Base-by-base conservation (phyloP, 2,113 vertebrate species). In the Cavia aperea region DNA sequence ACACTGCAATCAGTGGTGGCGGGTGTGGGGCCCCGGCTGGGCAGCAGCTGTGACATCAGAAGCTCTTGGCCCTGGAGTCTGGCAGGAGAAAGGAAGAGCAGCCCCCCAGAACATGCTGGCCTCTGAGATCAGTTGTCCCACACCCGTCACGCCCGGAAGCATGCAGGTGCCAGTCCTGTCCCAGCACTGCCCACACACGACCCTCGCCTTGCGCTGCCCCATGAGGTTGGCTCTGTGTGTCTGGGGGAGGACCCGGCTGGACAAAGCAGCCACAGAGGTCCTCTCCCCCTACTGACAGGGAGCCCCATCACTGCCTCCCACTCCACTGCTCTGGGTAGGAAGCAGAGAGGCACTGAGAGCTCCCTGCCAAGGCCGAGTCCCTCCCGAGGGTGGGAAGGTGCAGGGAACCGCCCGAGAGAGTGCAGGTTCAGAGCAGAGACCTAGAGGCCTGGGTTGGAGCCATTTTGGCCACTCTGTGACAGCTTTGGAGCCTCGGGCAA, bases 41-140 rank as follows among this genome's bases (percentile, higher is more conserved):
- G 94, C 94, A 93, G 92, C 95, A 97, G 95, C 95, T 96, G 95
- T 86, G 75, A 75, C 90, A 88, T 51, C 83, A 24, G 88, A 88
- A 94, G 86, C 36, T 84, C 39, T 26, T 90, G 70, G 87, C 62
- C 81, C 77, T 78, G 10, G 19, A 82, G 51, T 49, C 90, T 75
- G 85, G 31, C 6, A 29, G 26, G 56, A 18, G 36, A 21, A 4
- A 11, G 8, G 62, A 65, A 54, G 46, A 46, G 36, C 43, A 81
- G 88, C 75, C 82, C 62, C 36, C 13, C 21, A 60, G 46, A 93
- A 56, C 19, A 21, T 4, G 13, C 58, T 10, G 31, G 39, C 36
- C 62, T 81, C 62, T 58, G 46, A 81, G 23, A 78, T 75, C 26
- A 5, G n/a, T 60, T 14, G 12, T n/a, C n/a, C 39, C n/a, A 6